A percentile compares a stretch with the other conserved stretches of the same genome.
These are phyloP conservation scores for Megathymus violae DNA, from an alignment of 1,140 invertebrate genomes.

Conservation along the genomic window DNA sequence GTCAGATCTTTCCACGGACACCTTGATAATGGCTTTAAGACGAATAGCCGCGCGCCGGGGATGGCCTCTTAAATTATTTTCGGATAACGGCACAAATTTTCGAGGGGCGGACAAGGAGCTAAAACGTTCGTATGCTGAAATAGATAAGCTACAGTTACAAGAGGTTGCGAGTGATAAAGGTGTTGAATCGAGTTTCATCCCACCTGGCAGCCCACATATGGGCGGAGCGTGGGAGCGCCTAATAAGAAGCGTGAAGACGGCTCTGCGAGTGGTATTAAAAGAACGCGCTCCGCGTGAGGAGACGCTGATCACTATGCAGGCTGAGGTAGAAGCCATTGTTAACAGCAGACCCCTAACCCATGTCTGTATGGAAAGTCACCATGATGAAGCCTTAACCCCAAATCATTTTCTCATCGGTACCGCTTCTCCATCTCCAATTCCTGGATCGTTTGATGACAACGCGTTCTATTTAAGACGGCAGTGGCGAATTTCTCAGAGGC, in stretches of 20 bases:
- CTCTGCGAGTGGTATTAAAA: not conserved
- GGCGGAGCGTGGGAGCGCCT: not conserved
- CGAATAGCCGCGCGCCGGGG: slow-evolving; percentile 47
- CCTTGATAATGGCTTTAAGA: slow-evolving; percentile 48
- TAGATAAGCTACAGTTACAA: no score
- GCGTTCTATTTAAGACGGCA: not conserved
- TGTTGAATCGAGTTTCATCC: not conserved
- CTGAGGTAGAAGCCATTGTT: slow-evolving; percentile 13
- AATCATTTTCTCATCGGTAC: not conserved
- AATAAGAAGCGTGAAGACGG: not conserved
- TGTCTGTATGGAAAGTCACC: slow-evolving; percentile 1
- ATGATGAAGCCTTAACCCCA: not conserved
- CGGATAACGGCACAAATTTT: slow-evolving; percentile 21
- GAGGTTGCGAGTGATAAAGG: not conserved
- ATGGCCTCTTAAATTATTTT: slow-evolving; percentile 17
- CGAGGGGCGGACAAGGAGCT: slow-evolving; percentile 5
- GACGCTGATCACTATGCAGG: slow-evolving; percentile 3
- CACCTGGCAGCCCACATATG: not conserved
- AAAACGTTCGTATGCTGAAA: not conserved
- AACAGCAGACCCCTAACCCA: slow-evolving; percentile 18
- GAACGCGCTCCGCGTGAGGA: slow-evolving; percentile 3
- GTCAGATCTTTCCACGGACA: slow-evolving; percentile 37
- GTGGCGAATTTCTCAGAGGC: slow-evolving; percentile 27
- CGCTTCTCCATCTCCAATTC: no score
- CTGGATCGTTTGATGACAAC: not conserved